Base-by-base conservation (phyloP, 2,113 vertebrate species). In the Scalopus aquaticus region DNA sequence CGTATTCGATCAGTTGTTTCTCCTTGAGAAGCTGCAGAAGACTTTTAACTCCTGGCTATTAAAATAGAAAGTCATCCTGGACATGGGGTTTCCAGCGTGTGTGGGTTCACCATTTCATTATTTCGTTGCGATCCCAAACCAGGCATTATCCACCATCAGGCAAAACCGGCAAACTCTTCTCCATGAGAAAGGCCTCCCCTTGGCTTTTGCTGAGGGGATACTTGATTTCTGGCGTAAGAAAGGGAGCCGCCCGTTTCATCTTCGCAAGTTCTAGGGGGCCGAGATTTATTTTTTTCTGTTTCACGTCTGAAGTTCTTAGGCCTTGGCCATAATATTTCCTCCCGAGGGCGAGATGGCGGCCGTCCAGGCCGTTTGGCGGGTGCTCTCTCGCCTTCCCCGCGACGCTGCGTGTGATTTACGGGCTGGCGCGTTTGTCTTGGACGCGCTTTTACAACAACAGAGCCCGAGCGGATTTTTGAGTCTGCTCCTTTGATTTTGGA, bases 321-420 rank as follows among this genome's bases (percentile, higher is more conserved):
- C 30, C 3, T 37, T 28, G 74, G 28, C 69, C n/a, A 0, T 12
- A 12, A 11, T 42, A 0, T 77, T 24, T 11, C 22, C 51, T 65
- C 81, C 80, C 58, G 37, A 73, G n/a, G 46, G 19, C 12, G 0
- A 12, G 1, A 2, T 15, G 51, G 69, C 11, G 5, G 22, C 5
- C 3, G 0, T 28, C 51, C 37, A n/a, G 20, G 9, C 62, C 0
- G 8, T 32, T 26, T 58, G 35, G 51, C 30, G 6, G 0, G 6
- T 65, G 11, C 7, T 72, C 26, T 88, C 70, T 37, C 39, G 65
- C 7, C 2, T 26, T 4, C 0, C 16, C 67, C 62, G 69, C 35
- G 28, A 0, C 3, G 54, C 44, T 24, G 51, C 10, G 37, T n/a
- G n/a, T n/a, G 72, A 82, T 77, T 77, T 86, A 15, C 62, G 32